phyloP scores from a whole-genome alignment of 2,888 invertebrate genomes.

The Xanthostigma xanthostigma region DNA sequence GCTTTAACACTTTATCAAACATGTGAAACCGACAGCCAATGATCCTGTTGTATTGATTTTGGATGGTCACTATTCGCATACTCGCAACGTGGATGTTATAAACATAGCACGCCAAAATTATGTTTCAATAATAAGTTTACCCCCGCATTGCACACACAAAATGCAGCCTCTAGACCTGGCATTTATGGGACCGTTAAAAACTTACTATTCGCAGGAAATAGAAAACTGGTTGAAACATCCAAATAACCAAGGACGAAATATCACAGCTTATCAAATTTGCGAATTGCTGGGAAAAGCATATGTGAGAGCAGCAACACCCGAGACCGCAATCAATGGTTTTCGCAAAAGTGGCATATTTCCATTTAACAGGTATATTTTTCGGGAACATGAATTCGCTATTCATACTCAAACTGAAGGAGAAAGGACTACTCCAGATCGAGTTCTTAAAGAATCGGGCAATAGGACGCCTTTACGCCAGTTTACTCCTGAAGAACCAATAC shows the following conservation, averaged over 20 bases:
- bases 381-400: slow-evolving; percentile 9
- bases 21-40: slow-evolving; percentile 6
- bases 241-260: slow-evolving; percentile 14
- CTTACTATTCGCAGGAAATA: slow-evolving; percentile 15
- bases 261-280: slow-evolving; percentile 15
- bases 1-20: slow-evolving; percentile 20
- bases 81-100: background rate
- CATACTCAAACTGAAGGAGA: no score
- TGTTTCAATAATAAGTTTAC: slow-evolving; percentile 18
- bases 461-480: no score
- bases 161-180: slow-evolving; percentile 17
- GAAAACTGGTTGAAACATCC: slow-evolving; percentile 11
- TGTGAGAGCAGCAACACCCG: slow-evolving; percentile 11
- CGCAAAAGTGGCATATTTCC: slow-evolving; percentile 13
- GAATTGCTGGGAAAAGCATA: slow-evolving; percentile 15
- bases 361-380: slow-evolving; percentile 9
- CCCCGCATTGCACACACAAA: slow-evolving; percentile 18
- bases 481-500: no score
- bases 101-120: background rate
- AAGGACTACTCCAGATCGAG: no score
- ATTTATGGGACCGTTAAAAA: slow-evolving; percentile 15
- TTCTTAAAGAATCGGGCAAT: no score
- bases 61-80: background rate
- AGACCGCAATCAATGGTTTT: slow-evolving; percentile 12
- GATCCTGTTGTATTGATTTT: background rate